These are phyloP conservation scores for Saccopteryx leptura DNA, from an alignment of 2,113 vertebrate species.

Conservation along the genomic window DNA sequence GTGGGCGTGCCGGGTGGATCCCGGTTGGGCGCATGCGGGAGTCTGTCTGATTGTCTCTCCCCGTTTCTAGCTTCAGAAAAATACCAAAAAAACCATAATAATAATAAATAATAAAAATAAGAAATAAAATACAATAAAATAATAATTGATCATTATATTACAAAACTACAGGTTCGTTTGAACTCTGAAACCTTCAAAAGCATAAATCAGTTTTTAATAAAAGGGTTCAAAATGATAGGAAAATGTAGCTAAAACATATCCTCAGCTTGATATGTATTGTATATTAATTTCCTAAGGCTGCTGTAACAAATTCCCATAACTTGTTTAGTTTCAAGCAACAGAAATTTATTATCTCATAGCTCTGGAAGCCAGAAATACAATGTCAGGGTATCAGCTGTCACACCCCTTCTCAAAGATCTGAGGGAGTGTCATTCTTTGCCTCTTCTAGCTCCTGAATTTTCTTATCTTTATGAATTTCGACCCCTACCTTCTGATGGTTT, in stretches of 20 bases:
- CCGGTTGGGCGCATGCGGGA: too few species aligned
- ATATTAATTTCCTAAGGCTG: neutral
- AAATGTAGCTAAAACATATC: slow-evolving; percentile 48
- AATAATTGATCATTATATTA: neutral
- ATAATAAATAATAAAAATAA: too few species aligned
- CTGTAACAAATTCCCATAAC: neutral
- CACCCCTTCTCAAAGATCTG: neutral
- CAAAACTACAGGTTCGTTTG: neutral
- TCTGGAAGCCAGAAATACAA: neutral
- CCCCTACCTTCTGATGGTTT: accelerated
- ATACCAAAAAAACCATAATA: too few species aligned
- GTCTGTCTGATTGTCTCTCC: too few species aligned
- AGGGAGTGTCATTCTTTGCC: neutral
- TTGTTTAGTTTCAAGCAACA: neutral
- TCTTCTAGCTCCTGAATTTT: neutral
- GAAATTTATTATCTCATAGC: neutral
- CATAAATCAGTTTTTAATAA: slow-evolving; percentile 27
- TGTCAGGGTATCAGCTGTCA: too few species aligned
- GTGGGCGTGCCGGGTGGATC: too few species aligned
- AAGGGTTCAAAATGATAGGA: slow-evolving; percentile 52
- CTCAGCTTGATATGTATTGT: neutral
- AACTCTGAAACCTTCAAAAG: slow-evolving; percentile 14
- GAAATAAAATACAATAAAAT: too few species aligned
- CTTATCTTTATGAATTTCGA: neutral
- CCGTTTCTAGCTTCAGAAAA: too few species aligned